These are phyloP conservation scores for Isoperla grammatica DNA, from an alignment of 2,888 invertebrate species.

Conservation along the genomic window DNA sequence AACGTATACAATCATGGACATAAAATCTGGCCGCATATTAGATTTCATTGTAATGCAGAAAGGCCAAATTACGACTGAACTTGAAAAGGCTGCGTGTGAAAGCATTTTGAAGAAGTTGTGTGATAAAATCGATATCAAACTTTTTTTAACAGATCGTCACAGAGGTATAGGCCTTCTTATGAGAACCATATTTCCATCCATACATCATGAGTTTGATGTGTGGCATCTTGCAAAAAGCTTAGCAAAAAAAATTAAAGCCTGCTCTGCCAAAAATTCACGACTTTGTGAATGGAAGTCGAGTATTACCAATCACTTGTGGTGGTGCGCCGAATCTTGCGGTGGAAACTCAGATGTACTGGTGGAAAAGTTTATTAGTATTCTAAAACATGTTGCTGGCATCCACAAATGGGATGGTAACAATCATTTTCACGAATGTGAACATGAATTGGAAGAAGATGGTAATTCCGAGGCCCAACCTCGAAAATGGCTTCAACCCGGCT, in stretches of 20 bases:
- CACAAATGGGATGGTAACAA: neutral
- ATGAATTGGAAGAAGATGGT: neutral
- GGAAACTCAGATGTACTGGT: neutral
- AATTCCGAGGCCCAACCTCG: neutral
- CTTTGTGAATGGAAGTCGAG: neutral
- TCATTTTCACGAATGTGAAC: neutral
- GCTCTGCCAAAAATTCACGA: neutral
- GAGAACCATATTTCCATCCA: neutral
- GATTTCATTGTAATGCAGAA: slow-evolving; percentile 11
- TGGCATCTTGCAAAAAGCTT: slow-evolving; percentile 11
- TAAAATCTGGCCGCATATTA: neutral
- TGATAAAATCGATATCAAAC: neutral
- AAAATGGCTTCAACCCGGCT: slow-evolving; percentile 1
- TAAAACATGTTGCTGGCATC: neutral
- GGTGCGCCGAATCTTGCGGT: slow-evolving; percentile 6
- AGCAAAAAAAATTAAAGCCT: neutral
- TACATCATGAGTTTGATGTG: neutral
- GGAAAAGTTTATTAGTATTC: neutral
- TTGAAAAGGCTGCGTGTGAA: neutral
- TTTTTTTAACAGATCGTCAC: slow-evolving; percentile 1
- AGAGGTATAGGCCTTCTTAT: neutral
- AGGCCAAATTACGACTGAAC: neutral
- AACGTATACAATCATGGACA: neutral
- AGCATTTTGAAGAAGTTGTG: neutral
- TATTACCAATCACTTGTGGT: neutral